phyloP scores from a whole-genome alignment of 2,797 vertebrate species.

The Microhierax caerulescens region DNA sequence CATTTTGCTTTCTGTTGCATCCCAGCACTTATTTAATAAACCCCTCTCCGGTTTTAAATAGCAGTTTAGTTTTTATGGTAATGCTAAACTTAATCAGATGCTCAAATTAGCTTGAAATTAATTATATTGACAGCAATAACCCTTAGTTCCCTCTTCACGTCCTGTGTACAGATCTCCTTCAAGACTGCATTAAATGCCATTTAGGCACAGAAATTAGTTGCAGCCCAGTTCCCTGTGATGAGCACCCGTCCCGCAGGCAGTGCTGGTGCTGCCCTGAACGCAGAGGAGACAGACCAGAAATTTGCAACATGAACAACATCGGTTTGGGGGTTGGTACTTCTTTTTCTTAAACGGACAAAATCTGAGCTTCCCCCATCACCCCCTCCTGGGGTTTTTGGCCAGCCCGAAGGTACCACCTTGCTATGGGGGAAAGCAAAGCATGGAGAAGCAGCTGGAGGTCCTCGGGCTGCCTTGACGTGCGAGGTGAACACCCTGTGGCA shows the following conservation, averaged over 20 bases:
- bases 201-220: not conserved
- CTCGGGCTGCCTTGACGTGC: not conserved
- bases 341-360: not conserved
- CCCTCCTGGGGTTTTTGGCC: not conserved
- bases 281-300: not conserved
- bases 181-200: not conserved
- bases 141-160: not conserved
- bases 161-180: not conserved
- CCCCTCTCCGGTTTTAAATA: conserved; percentile 19
- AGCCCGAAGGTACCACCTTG: not conserved
- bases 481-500: not conserved
- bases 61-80: conserved; percentile 43
- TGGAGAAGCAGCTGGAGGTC: not conserved
- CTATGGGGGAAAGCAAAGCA: rapidly evolving
- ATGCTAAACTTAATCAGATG: conserved; percentile 62
- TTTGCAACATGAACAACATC: rapidly evolving
- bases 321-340: not conserved
- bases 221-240: not conserved
- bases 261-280: rapidly evolving
- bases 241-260: not conserved
- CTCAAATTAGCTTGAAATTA: conserved; percentile 62
- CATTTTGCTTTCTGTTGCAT: conserved; percentile 40
- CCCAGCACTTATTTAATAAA: conserved; percentile 46
- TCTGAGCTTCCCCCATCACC: not conserved
- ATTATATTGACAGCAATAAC: conserved; percentile 42